Percentiles rank a stretch among this genome's conserved stretches.
Conservation (phyloP, 2,888 invertebrate genomes). For the Miltochrista miniata region DNA sequence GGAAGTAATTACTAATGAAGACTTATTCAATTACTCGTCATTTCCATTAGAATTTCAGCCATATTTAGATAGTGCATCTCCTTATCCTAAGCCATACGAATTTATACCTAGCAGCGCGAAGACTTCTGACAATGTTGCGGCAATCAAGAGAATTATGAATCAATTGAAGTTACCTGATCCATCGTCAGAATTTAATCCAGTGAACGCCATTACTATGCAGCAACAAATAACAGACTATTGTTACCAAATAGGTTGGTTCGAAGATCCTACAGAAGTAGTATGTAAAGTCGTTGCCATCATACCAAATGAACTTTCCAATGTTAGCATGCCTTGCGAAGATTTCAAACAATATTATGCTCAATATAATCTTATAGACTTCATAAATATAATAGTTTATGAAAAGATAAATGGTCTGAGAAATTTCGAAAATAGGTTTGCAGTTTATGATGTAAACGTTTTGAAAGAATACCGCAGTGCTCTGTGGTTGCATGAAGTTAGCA, state of each 20-base stretch:
- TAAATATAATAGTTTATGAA: conserved; percentile 81
- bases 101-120: conserved; percentile 86
- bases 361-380: conserved; percentile 79
- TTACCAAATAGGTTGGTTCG: conserved; percentile 74
- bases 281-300: conserved; percentile 76
- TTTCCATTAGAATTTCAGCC: conserved; percentile 86
- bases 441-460: conserved; percentile 83
- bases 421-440: conserved; percentile 75
- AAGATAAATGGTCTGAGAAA: conserved; percentile 76
- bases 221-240: conserved; percentile 77
- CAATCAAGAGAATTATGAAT: conserved; percentile 79
- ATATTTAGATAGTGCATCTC: conserved; percentile 74
- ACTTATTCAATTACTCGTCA: conserved; percentile 82
- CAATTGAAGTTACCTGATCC: conserved; percentile 82
- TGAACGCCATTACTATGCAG: conserved; percentile 68
- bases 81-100: conserved; percentile 86
- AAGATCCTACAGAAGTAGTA: conserved; percentile 71
- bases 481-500: conserved; percentile 83
- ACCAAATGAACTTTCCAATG: conserved; percentile 65
- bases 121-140: conserved; percentile 70
- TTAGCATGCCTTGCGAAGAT: conserved; percentile 60
- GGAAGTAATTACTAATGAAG: conserved; percentile 83
- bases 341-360: conserved; percentile 66
- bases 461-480: conserved; percentile 78
- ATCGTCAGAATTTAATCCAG: conserved; percentile 67